These are phyloP conservation scores for Lagorchestes hirsutus DNA, from an alignment of 2,797 vertebrate species.

Conservation along the genomic window DNA sequence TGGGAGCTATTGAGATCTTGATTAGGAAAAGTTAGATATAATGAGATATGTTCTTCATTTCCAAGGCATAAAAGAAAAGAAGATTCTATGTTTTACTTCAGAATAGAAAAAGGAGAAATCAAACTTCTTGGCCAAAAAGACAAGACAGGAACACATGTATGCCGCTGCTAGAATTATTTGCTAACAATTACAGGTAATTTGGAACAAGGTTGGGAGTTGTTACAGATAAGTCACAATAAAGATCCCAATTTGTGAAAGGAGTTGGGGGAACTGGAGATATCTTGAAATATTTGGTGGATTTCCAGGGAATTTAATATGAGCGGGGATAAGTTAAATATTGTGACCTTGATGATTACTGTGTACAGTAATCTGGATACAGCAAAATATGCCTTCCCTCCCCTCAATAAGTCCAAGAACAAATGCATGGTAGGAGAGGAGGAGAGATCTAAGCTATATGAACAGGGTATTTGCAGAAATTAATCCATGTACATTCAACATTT, in stretches of 20 bases:
- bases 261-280: conserved; percentile 99
- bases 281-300: conserved; percentile 99
- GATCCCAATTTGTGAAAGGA: conserved; percentile 99
- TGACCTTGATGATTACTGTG: conserved; percentile 99
- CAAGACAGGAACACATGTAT: conserved; percentile 98
- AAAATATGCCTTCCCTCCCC: conserved; percentile 90
- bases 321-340: conserved; percentile 98
- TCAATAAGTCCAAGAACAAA: conserved; percentile 91
- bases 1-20: conserved; percentile 99
- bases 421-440: conserved; percentile 87
- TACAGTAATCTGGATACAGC: conserved; percentile 93
- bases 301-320: conserved; percentile 99
- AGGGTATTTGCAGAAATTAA: conserved; percentile 90
- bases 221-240: conserved; percentile 99
- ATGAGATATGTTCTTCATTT: conserved; percentile 98
- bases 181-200: conserved; percentile 99
- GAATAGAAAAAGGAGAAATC: conserved; percentile 97
- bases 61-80: conserved; percentile 92
- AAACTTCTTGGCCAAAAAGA: conserved; percentile 99
- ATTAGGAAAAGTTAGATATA: conserved; percentile 99
- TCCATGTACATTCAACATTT: conserved; percentile 87
- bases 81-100: conserved; percentile 89
- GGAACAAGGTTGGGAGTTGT: conserved; percentile 99
- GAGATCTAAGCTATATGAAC: conserved; percentile 91
- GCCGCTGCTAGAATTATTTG: conserved; percentile 99